These are phyloP conservation scores for Zosterops hypoxanthus DNA, from an alignment of 2,113 vertebrate genomes.

Conservation along the genomic window DNA sequence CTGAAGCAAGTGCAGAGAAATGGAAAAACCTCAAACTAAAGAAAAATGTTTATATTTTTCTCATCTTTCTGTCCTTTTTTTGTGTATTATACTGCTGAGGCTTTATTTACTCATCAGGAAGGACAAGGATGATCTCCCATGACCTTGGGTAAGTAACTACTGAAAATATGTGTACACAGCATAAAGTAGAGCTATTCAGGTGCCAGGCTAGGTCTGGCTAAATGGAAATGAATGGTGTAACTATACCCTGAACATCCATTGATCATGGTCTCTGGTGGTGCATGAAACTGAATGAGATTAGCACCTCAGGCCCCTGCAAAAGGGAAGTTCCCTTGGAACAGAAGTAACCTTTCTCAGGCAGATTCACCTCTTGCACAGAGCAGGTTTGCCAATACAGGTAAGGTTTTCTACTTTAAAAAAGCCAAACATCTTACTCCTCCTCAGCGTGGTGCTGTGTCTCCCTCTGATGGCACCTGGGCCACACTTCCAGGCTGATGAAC, in stretches of 20 bases:
- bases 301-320: not conserved
- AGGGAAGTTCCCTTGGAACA: not conserved
- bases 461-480: conserved; percentile 55
- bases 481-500: conserved; percentile 21
- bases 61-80: not conserved
- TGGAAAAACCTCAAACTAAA: not conserved
- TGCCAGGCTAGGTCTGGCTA: not conserved
- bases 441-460: conserved; percentile 41
- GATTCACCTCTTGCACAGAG: not conserved
- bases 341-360: not conserved
- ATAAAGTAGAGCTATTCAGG: not conserved
- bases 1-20: not conserved
- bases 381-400: not conserved
- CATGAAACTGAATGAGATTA: not conserved
- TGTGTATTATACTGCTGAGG: not conserved
- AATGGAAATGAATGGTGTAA: not conserved
- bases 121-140: not conserved
- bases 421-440: not conserved
- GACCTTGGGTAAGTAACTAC: not conserved
- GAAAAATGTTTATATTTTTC: not conserved
- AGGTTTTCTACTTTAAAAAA: not conserved
- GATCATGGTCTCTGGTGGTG: not conserved
- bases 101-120: not conserved
- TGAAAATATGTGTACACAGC: not conserved
- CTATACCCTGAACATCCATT: not conserved